Evolutionary conservation across 2,888 invertebrate species (phyloP), one percentile per base, ranked within the genome.

Genomic region (Tipula helvola): DNA sequence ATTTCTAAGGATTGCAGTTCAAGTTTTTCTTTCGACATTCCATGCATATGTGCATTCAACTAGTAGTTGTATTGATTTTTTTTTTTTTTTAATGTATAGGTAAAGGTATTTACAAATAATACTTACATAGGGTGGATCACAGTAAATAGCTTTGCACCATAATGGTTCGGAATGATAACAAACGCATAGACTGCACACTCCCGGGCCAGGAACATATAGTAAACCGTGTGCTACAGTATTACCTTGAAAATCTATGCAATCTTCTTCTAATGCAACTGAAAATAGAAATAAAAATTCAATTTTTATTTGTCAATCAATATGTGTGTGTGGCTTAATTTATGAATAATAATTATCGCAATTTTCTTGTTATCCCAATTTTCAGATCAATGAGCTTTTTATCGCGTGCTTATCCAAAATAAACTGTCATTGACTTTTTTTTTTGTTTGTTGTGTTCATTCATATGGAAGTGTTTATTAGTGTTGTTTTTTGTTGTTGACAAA

Each of bases 61-160:
- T 28, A 12, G 71, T 71, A 10, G 71, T 71, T 28, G 71, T 28
- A 71, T 71, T 28, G 71, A 71, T 71, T 71, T 39, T 83, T 10
- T n/a, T n/a, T 39, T 18, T 18, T 18, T 5, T 16, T 57, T 8
- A 18, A 57, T 57, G 7, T 57, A 47, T 13, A 47, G 2, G 47
- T 39, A 39, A 39, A 39, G 39, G 39, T 39, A 39, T 39, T 39
- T 39, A 5, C 16, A 57, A 57, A 57, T 84, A 85, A 86, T 90
- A 94, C 96, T 95, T 90, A 96, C 96, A 91, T 96, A 96, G 88
- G 96, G 96, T 87, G 96, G 96, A 91, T 96, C 95, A 91, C 96
- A 96, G 92, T 95, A 96, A 90, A 96, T 96, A 86, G 96, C 96
- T 91, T 96, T 95, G 91, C 96, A 96, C 96, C 96, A 96, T 93